Conservation (phyloP, 2,797 vertebrate species). For the Acropternis orthonyx region DNA sequence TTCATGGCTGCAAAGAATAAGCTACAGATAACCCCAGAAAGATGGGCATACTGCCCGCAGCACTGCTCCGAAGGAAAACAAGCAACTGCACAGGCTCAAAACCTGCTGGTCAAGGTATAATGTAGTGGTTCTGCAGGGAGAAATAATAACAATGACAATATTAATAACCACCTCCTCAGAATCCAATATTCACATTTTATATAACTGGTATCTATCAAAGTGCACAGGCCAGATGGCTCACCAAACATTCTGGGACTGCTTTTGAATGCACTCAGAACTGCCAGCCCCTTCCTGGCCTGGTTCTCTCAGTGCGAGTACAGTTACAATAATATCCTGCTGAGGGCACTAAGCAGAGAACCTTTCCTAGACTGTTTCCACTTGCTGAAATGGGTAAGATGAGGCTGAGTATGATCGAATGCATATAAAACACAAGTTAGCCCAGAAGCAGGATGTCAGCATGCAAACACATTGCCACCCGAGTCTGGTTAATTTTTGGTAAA, state of each 20-base stretch:
- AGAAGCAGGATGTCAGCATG: accelerated
- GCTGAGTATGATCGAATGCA: background rate
- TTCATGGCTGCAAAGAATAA: background rate
- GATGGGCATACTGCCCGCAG: background rate
- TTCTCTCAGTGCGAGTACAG: too few relatives aligned
- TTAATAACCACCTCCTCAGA: background rate
- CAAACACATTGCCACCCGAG: background rate
- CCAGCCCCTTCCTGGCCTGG: background rate
- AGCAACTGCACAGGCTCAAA: background rate
- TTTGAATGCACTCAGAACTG: background rate
- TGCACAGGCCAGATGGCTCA: background rate
- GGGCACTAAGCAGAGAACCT: background rate
- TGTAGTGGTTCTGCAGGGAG: background rate
- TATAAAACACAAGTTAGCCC: background rate
- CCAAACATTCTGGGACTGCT: background rate
- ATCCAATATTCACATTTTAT: background rate
- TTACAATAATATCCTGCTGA: background rate
- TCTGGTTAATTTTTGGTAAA: background rate
- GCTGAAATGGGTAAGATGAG: background rate
- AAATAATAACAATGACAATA: background rate
- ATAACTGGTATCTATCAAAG: background rate
- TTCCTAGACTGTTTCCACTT: background rate
- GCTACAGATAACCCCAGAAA: constrained; percentile 13
- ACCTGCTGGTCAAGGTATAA: background rate
- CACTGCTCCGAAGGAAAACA: background rate